A percentile compares a stretch with the other conserved stretches of the same genome.
Evolutionary conservation across 2,888 invertebrate species (phyloP).

Genomic region (Brachyptera putata): DNA sequence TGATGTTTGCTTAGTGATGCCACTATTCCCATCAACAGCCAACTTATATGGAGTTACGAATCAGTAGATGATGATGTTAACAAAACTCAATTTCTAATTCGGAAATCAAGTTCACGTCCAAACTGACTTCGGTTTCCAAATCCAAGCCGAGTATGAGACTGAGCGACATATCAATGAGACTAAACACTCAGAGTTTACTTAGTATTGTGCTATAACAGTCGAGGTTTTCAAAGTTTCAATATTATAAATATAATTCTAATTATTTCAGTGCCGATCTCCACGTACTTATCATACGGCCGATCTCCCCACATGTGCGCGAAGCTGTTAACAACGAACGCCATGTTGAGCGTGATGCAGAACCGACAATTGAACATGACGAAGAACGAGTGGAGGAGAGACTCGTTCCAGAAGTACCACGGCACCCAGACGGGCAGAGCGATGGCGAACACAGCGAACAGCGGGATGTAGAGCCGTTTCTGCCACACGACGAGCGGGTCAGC

Average conservation of each 20-base stretch:
- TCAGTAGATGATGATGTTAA: neutral
- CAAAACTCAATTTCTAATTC: neutral
- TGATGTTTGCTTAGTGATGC: no score
- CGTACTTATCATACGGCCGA: slow-evolving; percentile 82
- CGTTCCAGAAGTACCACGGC: slow-evolving; percentile 81
- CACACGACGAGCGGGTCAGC: slow-evolving; percentile 70
- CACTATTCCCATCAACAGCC: no score
- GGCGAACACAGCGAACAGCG: slow-evolving; percentile 64
- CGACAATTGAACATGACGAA: slow-evolving; percentile 79
- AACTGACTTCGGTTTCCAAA: no score
- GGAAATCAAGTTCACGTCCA: no score
- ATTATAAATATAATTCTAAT: neutral
- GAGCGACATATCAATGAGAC: no score
- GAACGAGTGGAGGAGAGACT: slow-evolving; percentile 71
- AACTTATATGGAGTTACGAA: no score
- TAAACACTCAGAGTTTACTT: no score
- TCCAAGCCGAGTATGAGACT: no score
- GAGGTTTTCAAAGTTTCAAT: no score
- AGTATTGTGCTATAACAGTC: no score
- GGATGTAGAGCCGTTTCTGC: slow-evolving; percentile 67
- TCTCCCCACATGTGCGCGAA: slow-evolving; percentile 92
- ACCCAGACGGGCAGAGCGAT: slow-evolving; percentile 66
- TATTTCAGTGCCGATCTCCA: slow-evolving; percentile 24
- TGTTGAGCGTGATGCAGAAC: slow-evolving; percentile 80
- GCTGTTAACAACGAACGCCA: slow-evolving; percentile 93